phyloP scores from a whole-genome alignment of 1,140 invertebrate genomes.

The Eupeodes corollae region DNA sequence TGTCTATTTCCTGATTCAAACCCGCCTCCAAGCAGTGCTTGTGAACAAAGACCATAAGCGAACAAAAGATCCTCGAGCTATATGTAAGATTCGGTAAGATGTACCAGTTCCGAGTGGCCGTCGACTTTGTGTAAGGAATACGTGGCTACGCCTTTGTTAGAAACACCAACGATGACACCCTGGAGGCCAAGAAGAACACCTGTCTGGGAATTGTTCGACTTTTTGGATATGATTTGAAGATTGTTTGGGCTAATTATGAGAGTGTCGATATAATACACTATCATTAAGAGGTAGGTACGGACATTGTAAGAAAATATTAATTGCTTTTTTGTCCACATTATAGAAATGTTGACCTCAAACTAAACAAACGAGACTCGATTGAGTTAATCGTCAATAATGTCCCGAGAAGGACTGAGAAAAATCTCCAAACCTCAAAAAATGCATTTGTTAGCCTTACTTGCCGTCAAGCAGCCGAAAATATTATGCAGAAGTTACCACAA shows the following conservation, averaged over 20 bases:
- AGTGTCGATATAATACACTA: conserved; percentile 1
- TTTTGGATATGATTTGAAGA: conserved; percentile 9
- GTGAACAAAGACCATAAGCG: conserved; percentile 67
- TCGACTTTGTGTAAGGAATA: conserved; percentile 61
- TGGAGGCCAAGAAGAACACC: conserved; percentile 9
- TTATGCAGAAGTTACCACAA: too few relatives aligned
- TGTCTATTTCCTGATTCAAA: conserved; percentile 26
- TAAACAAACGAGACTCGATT: too few relatives aligned
- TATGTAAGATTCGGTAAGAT: conserved; percentile 65
- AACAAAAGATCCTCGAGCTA: conserved; percentile 70
- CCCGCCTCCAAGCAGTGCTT: conserved; percentile 45
- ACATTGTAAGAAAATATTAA: too few relatives aligned
- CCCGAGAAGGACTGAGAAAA: too few relatives aligned
- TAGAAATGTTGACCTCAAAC: too few relatives aligned
- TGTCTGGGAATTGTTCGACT: conserved; percentile 7
- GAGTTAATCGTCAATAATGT: too few relatives aligned
- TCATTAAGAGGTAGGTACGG: too few relatives aligned
- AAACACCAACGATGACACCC: conserved; percentile 6
- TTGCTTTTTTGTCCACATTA: too few relatives aligned
- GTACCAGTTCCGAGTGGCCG: conserved; percentile 70
- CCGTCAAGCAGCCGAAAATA: too few relatives aligned
- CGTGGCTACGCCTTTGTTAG: conserved; percentile 13
- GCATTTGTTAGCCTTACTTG: too few relatives aligned
- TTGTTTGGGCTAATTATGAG: conserved; percentile 12
- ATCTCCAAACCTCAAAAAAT: too few relatives aligned